Base-by-base conservation (phyloP, 2,888 invertebrate species). In the Meghimatium bilineatum region DNA sequence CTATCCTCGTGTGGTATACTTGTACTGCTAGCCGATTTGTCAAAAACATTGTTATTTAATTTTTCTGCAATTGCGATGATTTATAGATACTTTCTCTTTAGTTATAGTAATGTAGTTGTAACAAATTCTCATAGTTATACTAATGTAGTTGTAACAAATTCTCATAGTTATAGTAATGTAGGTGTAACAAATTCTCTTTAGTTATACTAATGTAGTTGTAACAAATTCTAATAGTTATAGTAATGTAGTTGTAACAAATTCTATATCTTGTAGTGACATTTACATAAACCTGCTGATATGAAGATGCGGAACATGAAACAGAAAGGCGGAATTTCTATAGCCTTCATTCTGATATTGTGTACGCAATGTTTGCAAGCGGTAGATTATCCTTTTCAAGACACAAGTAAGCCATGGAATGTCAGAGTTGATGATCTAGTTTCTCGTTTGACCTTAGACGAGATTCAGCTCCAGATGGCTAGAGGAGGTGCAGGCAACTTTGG, bases 391-490 rank as follows among this genome's bases (percentile, higher is more conserved):
- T 80, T 80, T 49, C 80, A 71, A 69, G 83, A 85, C 67, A 72
- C 77, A 20, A 56, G 66, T 23, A 36, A 83, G n/a, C 81, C 85
- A 1, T 85, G 83, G 83, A 67, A 69, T 38, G 81, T 74, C 1
- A 75, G 85, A 17, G 85, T 85, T 20, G 71, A 83, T 29, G 83
- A 85, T 44, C 69, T 85, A 14, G 85, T 85, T 36, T 76, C 66
- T 14, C 80, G 83, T 34, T 56, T 85, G 69, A 77, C 83, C 0
- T 63, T 85, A 38, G 74, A 72, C 20, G 85, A 85, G 67, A 85
- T 85, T 34, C 77, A 83, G 72, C 32, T 29, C 32, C 85, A 85
- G 81, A 85, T 85, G 85, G 83, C 77, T 8, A 75, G 83, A 26
- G 85, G 85, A n/a, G 85, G 85, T 14, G 66, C 83, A 14, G 85